Evolutionary conservation across 2,797 vertebrate genomes (phyloP), one percentile per base, ranked within the genome.

Genomic region (Sorex maritimensis): DNA sequence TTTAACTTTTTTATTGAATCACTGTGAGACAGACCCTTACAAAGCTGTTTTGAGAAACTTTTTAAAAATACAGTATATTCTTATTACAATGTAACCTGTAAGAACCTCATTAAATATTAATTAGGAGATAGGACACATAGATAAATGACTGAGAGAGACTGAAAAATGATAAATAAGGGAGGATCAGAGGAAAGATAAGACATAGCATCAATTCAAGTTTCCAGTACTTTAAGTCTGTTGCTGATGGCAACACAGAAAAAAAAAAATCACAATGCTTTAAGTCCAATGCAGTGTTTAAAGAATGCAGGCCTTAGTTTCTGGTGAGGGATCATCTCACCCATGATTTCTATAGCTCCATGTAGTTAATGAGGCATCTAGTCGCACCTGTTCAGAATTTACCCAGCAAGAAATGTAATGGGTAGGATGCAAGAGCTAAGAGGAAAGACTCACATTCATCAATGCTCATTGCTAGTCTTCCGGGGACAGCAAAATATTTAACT

Each of bases 311-410:
- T 93, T 86, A 46, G 81, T 92, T 95, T 95, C 91, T 91, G 89
- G 83, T 28, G 26, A 92, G 89, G 55, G 77, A 93, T 92, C 79
- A 49, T 86, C 87, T 95, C 79, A 91, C 86, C 82, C 72, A 55
- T 0, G 1, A 80, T 94, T 93, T 85, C 91, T 23, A 77, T 5
- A 69, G 89, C 74, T 88, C 92, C 38, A 15, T 73, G 79, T 71
- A 90, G 91, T 92, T 96, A 97, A 95, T 96, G 95, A 97, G 92
- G 81, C 92, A n/a, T 94, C 92, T 61, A 85, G 87, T 61, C 86
- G 81, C 96, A 94, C 95, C 96, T 96, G 95, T 91, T 93, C 89
- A 83, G 92, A 92, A 93, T 95, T 89, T 95, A 92, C 72, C 82
- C 89, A 88, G 87, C 55, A 96, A 96, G 86, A 95, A 95, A 90